Percentiles rank a stretch among this genome's conserved stretches.
Evolutionary conservation across 2,113 vertebrate genomes (phyloP).

Genomic region (Oxygymnocypris stewartii): DNA sequence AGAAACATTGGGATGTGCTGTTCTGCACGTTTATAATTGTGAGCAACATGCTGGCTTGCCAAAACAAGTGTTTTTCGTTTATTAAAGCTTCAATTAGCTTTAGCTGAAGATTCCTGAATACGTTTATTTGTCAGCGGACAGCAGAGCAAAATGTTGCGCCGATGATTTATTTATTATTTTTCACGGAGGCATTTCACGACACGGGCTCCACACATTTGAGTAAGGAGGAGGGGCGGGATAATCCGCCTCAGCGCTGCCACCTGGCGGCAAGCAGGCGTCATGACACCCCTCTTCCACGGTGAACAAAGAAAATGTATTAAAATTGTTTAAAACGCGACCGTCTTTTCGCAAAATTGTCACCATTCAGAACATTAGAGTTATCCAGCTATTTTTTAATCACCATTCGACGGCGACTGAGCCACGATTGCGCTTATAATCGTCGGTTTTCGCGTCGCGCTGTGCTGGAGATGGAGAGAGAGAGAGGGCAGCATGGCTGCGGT

Average conservation of each 20-base stretch:
- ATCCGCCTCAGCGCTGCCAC: slow-evolving; percentile 47
- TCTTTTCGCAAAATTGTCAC: neutral
- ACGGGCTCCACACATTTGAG: slow-evolving; percentile 9
- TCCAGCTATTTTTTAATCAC: slow-evolving; percentile 50
- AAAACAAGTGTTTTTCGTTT: neutral
- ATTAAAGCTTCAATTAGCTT: neutral
- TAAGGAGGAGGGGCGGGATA: slow-evolving; percentile 56
- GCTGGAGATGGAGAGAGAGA: slow-evolving; percentile 53
- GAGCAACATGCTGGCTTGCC: neutral
- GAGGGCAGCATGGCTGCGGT: slow-evolving; percentile 67
- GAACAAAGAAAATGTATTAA: slow-evolving; percentile 65
- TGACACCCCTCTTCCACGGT: slow-evolving; percentile 52
- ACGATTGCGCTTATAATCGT: slow-evolving; percentile 40
- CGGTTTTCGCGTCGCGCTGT: slow-evolving; percentile 41
- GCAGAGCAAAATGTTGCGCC: neutral
- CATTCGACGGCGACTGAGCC: neutral
- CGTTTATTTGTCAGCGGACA: neutral
- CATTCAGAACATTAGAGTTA: slow-evolving; percentile 28
- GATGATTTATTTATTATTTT: slow-evolving; percentile 33
- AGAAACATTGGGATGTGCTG: neutral
- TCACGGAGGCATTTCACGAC: slow-evolving; percentile 46
- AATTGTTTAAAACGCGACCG: slow-evolving; percentile 49
- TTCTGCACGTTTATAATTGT: neutral
- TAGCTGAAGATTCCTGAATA: too few species aligned
- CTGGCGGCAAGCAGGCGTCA: slow-evolving; percentile 57